Evolutionary conservation across 2,888 invertebrate genomes (phyloP).

Genomic region (Diplolepis rosae): DNA sequence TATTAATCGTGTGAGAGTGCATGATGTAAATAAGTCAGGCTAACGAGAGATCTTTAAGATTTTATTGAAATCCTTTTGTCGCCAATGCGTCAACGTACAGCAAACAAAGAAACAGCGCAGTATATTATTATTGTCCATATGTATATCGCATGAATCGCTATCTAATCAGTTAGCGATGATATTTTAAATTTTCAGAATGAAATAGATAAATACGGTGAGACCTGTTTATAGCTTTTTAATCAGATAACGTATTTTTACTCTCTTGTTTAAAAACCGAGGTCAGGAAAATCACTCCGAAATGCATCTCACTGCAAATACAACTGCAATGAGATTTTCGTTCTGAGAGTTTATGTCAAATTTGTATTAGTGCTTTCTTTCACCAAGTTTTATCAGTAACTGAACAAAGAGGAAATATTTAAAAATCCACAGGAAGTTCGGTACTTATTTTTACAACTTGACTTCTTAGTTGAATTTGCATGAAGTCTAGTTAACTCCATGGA

Average conservation of each 20-base stretch:
- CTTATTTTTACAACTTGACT: too few relatives aligned
- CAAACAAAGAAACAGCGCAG: constrained; percentile 2
- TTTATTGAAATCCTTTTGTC: background rate
- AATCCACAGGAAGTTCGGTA: too few relatives aligned
- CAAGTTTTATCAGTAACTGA: too few relatives aligned
- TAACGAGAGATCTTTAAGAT: background rate
- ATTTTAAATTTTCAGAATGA: constrained; percentile 19
- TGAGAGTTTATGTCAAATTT: too few relatives aligned
- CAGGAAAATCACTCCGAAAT: constrained; percentile 14
- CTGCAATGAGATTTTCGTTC: too few relatives aligned
- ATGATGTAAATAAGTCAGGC: background rate
- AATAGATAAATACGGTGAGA: constrained; percentile 14
- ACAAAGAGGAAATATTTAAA: too few relatives aligned
- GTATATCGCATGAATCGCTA: constrained; percentile 3
- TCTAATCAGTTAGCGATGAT: constrained; percentile 11
- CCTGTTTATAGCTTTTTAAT: constrained; percentile 7
- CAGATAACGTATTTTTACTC: constrained; percentile 18
- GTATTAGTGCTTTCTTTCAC: too few relatives aligned
- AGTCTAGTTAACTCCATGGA: too few relatives aligned
- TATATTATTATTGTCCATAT: constrained; percentile 12
- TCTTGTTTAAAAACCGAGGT: background rate
- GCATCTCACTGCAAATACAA: background rate
- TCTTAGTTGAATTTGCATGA: too few relatives aligned
- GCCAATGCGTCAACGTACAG: background rate
- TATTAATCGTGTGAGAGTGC: background rate